Conservation (phyloP, 2,888 invertebrate species). For the Drosophila barbarae region DNA sequence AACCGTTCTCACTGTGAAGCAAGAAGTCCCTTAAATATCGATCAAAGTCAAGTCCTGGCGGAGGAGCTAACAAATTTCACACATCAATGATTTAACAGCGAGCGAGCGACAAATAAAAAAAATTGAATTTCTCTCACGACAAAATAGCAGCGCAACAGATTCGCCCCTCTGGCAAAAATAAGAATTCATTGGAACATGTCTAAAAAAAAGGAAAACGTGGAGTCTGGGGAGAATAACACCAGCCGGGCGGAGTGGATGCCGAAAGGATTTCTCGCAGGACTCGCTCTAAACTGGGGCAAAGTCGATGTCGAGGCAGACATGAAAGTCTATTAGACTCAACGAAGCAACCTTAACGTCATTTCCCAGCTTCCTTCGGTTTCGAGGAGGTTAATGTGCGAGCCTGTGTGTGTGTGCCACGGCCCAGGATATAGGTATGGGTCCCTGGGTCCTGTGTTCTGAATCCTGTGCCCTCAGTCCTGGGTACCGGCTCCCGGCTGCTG, state of each 20-base stretch:
- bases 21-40: slow-evolving; percentile 47
- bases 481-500: slow-evolving; percentile 1
- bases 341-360: slow-evolving; percentile 74
- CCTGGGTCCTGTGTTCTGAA: background rate
- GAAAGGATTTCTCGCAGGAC: slow-evolving; percentile 61
- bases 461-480: too few relatives aligned
- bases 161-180: slow-evolving; percentile 61
- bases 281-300: slow-evolving; percentile 63
- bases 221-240: slow-evolving; percentile 38
- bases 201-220: slow-evolving; percentile 34
- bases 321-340: slow-evolving; percentile 77
- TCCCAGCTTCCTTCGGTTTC: slow-evolving; percentile 54
- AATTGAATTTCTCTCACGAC: slow-evolving; percentile 60
- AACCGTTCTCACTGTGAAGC: slow-evolving; percentile 1
- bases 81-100: slow-evolving; percentile 69
- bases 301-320: slow-evolving; percentile 63
- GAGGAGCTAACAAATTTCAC: slow-evolving; percentile 60
- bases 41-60: slow-evolving; percentile 41
- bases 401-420: slow-evolving; percentile 30
- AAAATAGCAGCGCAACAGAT: slow-evolving; percentile 72
- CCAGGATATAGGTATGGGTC: slow-evolving; percentile 35
- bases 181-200: slow-evolving; percentile 76
- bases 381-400: slow-evolving; percentile 57
- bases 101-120: slow-evolving; percentile 43
- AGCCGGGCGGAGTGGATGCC: slow-evolving; percentile 50